These are phyloP conservation scores for Margarornis squamiger DNA, from an alignment of 2,797 vertebrate genomes.

Conservation along the genomic window DNA sequence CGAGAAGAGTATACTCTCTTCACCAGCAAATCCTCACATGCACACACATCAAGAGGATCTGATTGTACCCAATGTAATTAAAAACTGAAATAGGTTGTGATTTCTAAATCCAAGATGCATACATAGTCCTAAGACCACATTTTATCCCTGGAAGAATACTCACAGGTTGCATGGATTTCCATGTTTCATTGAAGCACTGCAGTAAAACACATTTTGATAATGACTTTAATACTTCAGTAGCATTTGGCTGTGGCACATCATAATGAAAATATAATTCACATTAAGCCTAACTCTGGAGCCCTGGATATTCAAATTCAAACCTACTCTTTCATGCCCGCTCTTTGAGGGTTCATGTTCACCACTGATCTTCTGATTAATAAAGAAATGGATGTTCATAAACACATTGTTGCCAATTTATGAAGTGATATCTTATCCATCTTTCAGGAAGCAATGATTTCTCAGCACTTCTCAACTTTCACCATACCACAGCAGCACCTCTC, in stretches of 20 bases:
- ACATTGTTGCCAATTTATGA: not conserved
- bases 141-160: not conserved
- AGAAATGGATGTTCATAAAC: not conserved
- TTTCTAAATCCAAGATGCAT: not conserved
- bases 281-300: not conserved
- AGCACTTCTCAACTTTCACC: not conserved
- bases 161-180: not conserved
- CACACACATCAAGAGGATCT: not conserved
- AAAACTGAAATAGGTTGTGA: not conserved
- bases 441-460: not conserved
- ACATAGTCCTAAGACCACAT: not conserved
- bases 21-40: not conserved
- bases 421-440: not conserved
- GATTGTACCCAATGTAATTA: slow-evolving; percentile 12
- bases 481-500: not conserved
- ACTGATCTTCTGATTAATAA: not conserved
- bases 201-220: not conserved
- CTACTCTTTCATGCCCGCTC: not conserved
- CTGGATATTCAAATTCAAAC: not conserved
- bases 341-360: not conserved
- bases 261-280: not conserved
- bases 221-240: not conserved
- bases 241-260: not conserved
- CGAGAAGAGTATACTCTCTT: not conserved
- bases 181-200: not conserved